phyloP scores from a whole-genome alignment of 2,113 vertebrate species.

The Crotalus helleri region DNA sequence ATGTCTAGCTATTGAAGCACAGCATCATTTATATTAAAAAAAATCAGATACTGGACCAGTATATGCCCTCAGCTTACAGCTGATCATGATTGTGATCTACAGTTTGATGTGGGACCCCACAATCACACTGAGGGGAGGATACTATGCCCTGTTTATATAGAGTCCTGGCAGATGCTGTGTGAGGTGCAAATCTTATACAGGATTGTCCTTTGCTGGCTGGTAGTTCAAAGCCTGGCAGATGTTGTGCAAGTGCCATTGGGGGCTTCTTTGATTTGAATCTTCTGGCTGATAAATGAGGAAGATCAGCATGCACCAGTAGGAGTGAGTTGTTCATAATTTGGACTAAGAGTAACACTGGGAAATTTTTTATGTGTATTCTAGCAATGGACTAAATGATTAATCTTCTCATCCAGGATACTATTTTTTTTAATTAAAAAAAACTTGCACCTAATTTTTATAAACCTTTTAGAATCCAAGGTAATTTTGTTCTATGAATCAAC shows the following conservation, averaged over 20 bases:
- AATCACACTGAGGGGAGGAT: background rate
- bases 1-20: background rate
- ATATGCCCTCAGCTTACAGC: background rate
- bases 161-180: background rate
- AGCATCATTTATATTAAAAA: background rate
- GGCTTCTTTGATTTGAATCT: background rate
- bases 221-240: background rate
- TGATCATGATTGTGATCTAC: background rate
- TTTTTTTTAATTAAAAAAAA: background rate
- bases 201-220: background rate
- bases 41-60: background rate
- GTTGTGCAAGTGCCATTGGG: background rate
- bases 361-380: background rate
- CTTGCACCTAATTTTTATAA: background rate
- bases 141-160: background rate
- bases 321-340: background rate
- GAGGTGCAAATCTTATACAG: background rate
- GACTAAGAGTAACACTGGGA: background rate
- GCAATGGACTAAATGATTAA: background rate
- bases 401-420: background rate
- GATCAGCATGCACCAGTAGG: background rate
- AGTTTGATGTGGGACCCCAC: background rate
- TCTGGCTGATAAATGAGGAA: background rate
- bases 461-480: background rate
- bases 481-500: constrained; percentile 48